Conservation (phyloP, 1,140 invertebrate species). For the Drosophila asahinai region DNA sequence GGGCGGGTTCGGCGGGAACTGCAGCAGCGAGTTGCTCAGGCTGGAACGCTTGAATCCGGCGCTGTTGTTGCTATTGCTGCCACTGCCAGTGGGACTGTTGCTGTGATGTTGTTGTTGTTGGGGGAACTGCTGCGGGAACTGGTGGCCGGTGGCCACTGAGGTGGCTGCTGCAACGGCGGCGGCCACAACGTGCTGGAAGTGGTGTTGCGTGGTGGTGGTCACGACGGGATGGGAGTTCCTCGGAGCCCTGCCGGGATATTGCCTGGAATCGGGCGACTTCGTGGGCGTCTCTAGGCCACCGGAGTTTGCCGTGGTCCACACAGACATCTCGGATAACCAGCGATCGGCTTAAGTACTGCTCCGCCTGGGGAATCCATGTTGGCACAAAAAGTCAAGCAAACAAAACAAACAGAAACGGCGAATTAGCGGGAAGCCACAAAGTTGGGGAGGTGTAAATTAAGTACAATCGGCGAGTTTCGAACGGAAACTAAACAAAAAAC, state of each 20-base stretch:
- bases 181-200: slow-evolving; percentile 75
- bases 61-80: slow-evolving; percentile 60
- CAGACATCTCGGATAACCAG: slow-evolving; percentile 81
- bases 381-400: slow-evolving; percentile 29
- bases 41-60: slow-evolving; percentile 65
- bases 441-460: slow-evolving; percentile 53
- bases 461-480: slow-evolving; percentile 46
- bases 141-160: slow-evolving; percentile 69
- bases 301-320: slow-evolving; percentile 85
- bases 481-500: slow-evolving; percentile 49
- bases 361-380: slow-evolving; percentile 54
- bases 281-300: slow-evolving; percentile 83
- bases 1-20: slow-evolving; percentile 48
- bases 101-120: slow-evolving; percentile 44
- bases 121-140: slow-evolving; percentile 50
- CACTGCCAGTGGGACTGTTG: slow-evolving; percentile 53
- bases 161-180: slow-evolving; percentile 71
- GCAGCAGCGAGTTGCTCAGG: slow-evolving; percentile 61
- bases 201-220: slow-evolving; percentile 44
- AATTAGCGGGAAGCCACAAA: slow-evolving; percentile 20
- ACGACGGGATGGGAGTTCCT: slow-evolving; percentile 23
- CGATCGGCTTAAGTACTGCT: slow-evolving; percentile 36
- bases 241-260: neutral
- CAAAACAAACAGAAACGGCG: slow-evolving; percentile 19
- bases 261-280: slow-evolving; percentile 15